Conservation (phyloP, 2,888 invertebrate genomes). For the Athetis lepigone region DNA sequence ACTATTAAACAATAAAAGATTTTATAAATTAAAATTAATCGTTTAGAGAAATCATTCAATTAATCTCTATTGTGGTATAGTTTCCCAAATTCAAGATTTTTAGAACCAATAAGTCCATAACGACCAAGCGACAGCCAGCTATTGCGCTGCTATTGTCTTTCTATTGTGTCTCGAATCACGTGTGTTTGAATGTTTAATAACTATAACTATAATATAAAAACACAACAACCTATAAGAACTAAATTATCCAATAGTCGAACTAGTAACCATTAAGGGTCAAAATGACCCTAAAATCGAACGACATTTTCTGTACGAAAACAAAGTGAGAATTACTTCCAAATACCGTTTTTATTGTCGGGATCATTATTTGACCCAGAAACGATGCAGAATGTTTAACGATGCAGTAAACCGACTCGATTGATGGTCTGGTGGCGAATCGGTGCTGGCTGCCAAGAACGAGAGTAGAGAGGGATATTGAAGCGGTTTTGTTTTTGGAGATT, state of each 20-base stretch:
- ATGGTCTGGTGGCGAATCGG: conserved; percentile 31
- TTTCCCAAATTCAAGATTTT: too few relatives aligned
- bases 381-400: conserved; percentile 40
- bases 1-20: too few relatives aligned
- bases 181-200: too few relatives aligned
- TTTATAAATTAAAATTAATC: too few relatives aligned
- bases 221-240: not conserved
- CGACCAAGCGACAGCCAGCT: too few relatives aligned
- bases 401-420: conserved; percentile 41
- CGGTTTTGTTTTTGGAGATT: not conserved
- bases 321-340: conserved; percentile 45
- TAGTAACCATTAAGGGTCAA: not conserved
- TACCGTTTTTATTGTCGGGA: conserved; percentile 32
- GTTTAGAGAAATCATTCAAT: too few relatives aligned
- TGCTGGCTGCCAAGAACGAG: conserved; percentile 12
- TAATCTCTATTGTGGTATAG: too few relatives aligned
- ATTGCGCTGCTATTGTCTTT: too few relatives aligned
- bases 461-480: not conserved
- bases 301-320: conserved; percentile 17
- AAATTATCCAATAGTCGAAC: not conserved
- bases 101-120: too few relatives aligned
- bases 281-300: conserved; percentile 24
- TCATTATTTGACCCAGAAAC: conserved; percentile 38
- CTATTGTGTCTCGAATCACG: too few relatives aligned
- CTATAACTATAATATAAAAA: too few relatives aligned